phyloP scores from a whole-genome alignment of 2,797 vertebrate species.

The Pelodytes ibericus region DNA sequence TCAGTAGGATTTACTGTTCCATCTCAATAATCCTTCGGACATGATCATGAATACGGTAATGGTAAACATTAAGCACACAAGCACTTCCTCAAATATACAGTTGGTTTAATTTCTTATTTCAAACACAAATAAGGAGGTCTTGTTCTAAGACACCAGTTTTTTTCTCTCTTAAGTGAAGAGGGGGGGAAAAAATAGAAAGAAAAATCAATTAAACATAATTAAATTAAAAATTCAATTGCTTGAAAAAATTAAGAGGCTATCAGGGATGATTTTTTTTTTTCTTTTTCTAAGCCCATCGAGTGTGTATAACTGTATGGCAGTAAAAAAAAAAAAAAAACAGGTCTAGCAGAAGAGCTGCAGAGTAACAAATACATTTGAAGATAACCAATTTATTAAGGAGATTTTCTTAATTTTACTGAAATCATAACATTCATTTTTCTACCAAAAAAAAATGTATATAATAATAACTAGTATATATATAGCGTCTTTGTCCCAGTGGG shows the following conservation, averaged over 20 bases:
- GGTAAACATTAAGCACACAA: conserved; percentile 6
- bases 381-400: too few species aligned
- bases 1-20: conserved; percentile 44
- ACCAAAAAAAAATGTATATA: too few species aligned
- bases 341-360: not conserved
- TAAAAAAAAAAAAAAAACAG: too few species aligned
- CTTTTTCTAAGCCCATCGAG: not conserved
- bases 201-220: not conserved
- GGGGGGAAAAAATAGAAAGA: too few species aligned
- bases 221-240: not conserved
- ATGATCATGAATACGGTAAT: conserved; percentile 33
- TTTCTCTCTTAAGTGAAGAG: not conserved
- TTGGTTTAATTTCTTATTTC: not conserved
- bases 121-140: conserved; percentile 15
- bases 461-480: too few species aligned
- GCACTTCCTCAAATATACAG: not conserved
- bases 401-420: too few species aligned
- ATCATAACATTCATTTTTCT: too few species aligned
- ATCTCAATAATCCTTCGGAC: conserved; percentile 25
- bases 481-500: too few species aligned
- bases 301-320: not conserved
- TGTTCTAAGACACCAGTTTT: not conserved
- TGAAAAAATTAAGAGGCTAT: not conserved
- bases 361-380: too few species aligned
- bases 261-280: not conserved